Base-by-base conservation (phyloP, 2,797 vertebrate genomes). In the Tauraco hartlaubi region DNA sequence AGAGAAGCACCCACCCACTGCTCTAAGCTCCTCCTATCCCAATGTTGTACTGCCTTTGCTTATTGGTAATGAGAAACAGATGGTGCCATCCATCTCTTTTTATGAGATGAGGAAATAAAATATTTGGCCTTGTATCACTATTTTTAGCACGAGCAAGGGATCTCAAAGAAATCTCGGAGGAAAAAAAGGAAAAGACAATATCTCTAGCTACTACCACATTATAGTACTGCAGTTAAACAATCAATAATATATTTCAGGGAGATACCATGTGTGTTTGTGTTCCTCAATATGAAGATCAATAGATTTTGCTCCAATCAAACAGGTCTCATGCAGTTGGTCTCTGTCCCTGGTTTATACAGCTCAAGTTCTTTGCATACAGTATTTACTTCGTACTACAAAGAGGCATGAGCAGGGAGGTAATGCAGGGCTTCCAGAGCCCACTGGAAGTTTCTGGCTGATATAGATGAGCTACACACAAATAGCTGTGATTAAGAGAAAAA, bases 41-140 rank as follows among this genome's bases (percentile, higher is more conserved):
- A 76, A n/a, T 9, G 48, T 5, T 39, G 7, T 59, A 52, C 29
- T 44, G 73, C 23, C 71, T 77, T 63, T 46, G 62, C 56, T 64
- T 63, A 74, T 3, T 85, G 49, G 55, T 43, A 69, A 58, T 46
- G 80, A 90, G 80, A 87, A 90, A 77, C 77, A 95, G 93, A 96
- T 93, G 77, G 89, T 55, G 35, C 61, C 73, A 93, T 94, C 78
- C 63, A 61, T 93, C 74, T 90, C 88, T 37, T 73, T 63, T 75
- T 71, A 75, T 73, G 83, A 87, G 80, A 93, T 46, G 23, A 26
- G 46, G 63, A 78, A 96, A 84, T 84, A 78, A 83, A 96, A 94
- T 63, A 92, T 73, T 86, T 91, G 91, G 79, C 31, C 12, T 63
- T 56, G 29, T 56, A 68, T 51, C 76, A 37, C 33, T 89, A 76